phyloP scores from a whole-genome alignment of 1,140 invertebrate species.

The Bradysia coprophila region DNA sequence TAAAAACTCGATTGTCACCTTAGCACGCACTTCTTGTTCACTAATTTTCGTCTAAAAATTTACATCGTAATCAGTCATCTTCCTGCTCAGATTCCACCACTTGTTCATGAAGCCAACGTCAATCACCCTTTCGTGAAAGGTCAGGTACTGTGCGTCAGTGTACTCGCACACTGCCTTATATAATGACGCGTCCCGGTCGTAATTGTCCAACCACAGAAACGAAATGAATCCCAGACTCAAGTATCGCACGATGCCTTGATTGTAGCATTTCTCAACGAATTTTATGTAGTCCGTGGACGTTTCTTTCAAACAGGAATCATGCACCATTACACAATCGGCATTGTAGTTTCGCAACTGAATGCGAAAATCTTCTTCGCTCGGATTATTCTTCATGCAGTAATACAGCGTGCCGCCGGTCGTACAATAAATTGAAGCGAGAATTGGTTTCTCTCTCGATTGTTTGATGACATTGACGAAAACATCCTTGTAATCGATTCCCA shows the following conservation, averaged over 20 bases:
- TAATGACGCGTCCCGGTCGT: constrained; percentile 37
- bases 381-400: constrained; percentile 36
- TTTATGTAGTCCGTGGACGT: constrained; percentile 40
- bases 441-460: constrained; percentile 34
- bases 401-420: constrained; percentile 23
- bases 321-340: constrained; percentile 44
- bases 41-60: constrained; percentile 33
- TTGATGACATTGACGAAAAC: constrained; percentile 31
- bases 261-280: constrained; percentile 38
- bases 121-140: constrained; percentile 41
- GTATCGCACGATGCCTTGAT: constrained; percentile 42
- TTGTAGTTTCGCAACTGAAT: constrained; percentile 32
- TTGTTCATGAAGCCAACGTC: constrained; percentile 59
- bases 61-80: constrained; percentile 61
- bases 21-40: too few species aligned
- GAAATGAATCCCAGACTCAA: constrained; percentile 49
- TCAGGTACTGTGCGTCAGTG: constrained; percentile 36
- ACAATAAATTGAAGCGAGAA: constrained; percentile 28
- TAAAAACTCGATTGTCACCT: too few species aligned
- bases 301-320: constrained; percentile 42
- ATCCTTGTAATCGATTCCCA: constrained; percentile 37
- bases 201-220: constrained; percentile 53
- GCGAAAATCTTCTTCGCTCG: constrained; percentile 38
- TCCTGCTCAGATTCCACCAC: constrained; percentile 50
- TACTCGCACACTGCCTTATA: constrained; percentile 57